Evolutionary conservation across 2,888 invertebrate species (phyloP).

Genomic region (Caenorhabditis sinica): DNA sequence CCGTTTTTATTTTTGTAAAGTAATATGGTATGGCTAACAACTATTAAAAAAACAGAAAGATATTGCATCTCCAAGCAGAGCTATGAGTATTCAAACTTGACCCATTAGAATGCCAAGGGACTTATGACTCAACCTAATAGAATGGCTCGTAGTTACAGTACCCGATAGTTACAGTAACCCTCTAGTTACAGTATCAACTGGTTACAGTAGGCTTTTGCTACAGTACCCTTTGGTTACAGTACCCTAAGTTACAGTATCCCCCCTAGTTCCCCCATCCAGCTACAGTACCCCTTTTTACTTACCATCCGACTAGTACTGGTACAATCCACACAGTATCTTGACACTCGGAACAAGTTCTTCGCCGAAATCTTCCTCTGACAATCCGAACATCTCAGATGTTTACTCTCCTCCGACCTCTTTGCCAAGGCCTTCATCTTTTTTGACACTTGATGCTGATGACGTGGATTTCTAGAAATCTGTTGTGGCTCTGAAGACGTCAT

Average conservation of each 20-base stretch:
- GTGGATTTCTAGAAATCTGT: neutral
- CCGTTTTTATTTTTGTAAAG: too few species aligned
- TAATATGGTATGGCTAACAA: too few species aligned
- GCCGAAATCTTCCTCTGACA: conserved; percentile 70
- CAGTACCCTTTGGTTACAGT: neutral
- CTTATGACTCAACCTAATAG: too few species aligned
- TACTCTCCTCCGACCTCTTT: conserved; percentile 55
- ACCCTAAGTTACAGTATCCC: neutral
- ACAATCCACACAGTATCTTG: conserved; percentile 74
- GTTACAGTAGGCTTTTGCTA: too few species aligned
- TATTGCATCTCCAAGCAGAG: too few species aligned
- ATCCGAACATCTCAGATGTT: conserved; percentile 68
- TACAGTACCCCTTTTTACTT: conserved; percentile 22
- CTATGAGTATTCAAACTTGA: too few species aligned
- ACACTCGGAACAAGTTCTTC: conserved; percentile 67
- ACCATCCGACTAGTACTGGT: conserved; percentile 70
- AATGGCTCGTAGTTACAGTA: too few species aligned
- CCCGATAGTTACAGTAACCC: too few species aligned
- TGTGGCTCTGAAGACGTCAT: neutral
- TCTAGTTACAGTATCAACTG: too few species aligned
- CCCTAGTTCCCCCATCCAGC: too few species aligned
- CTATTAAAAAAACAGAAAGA: too few species aligned
- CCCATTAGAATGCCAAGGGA: too few species aligned
- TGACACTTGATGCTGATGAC: conserved; percentile 20
- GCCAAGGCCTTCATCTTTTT: conserved; percentile 59